Conservation (phyloP, 1,140 invertebrate genomes). For the Lordiphosa collinella region DNA sequence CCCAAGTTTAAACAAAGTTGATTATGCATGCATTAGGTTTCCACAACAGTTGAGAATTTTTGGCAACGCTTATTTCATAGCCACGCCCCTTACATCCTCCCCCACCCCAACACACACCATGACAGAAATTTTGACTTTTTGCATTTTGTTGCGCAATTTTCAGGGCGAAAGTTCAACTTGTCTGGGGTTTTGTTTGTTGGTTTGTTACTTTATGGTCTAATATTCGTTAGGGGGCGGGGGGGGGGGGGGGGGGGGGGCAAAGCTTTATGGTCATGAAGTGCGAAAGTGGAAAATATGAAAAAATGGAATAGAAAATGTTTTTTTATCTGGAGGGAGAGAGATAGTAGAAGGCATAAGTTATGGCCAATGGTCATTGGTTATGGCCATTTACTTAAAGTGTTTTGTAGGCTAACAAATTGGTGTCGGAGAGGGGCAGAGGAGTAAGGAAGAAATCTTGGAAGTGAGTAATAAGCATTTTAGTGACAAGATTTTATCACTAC, state of each 20-base stretch:
- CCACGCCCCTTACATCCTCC: constrained; percentile 35
- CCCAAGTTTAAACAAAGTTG: constrained; percentile 76
- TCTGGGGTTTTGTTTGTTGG: constrained; percentile 32
- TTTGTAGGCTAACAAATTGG: constrained; percentile 21
- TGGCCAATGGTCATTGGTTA: constrained; percentile 41
- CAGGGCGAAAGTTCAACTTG: constrained; percentile 71
- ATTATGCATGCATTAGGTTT: constrained; percentile 78
- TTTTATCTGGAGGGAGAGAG: constrained; percentile 16
- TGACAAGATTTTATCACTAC: constrained; percentile 9
- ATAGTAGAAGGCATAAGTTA: constrained; percentile 41
- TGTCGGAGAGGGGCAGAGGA: not conserved
- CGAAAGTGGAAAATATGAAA: constrained; percentile 73
- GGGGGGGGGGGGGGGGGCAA: constrained; percentile 26
- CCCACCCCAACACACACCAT: not conserved
- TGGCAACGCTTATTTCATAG: constrained; percentile 70
- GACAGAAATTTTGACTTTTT: constrained; percentile 64
- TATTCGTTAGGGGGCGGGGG: constrained; percentile 47
- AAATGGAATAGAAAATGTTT: constrained; percentile 23
- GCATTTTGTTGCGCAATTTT: constrained; percentile 75
- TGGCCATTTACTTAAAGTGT: constrained; percentile 44
- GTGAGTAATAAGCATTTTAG: constrained; percentile 1
- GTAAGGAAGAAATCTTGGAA: not conserved
- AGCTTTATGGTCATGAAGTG: constrained; percentile 76
- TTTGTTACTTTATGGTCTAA: constrained; percentile 48
- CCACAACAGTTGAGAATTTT: constrained; percentile 60